Evolutionary conservation across 2,113 vertebrate species (phyloP).

Genomic region (Prietella phreatophila): DNA sequence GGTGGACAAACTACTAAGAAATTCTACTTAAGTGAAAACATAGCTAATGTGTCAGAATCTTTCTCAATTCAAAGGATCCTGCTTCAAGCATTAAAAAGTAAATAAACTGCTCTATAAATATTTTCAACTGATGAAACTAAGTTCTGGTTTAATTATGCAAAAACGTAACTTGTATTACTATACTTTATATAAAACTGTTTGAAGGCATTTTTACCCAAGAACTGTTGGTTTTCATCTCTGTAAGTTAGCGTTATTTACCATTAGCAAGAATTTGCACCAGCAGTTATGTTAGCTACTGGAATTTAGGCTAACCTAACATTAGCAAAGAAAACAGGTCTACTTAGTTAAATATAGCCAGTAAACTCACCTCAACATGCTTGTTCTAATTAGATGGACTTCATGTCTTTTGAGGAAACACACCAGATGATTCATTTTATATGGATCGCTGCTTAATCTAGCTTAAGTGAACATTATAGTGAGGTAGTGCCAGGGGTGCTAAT

Average conservation of each 20-base stretch:
- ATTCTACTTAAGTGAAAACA: not conserved
- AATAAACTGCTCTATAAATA: not conserved
- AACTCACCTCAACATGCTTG: not conserved
- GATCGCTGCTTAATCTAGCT: not conserved
- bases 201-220: not conserved
- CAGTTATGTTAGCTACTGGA: not conserved
- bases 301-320: not conserved
- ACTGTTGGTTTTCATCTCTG: not conserved
- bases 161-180: not conserved
- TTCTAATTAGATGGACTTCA: not conserved
- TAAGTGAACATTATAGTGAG: not conserved
- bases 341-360: not conserved
- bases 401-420: not conserved
- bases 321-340: not conserved
- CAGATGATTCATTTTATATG: not conserved
- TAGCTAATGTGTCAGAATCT: not conserved
- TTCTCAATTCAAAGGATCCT: not conserved
- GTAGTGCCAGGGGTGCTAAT: not conserved
- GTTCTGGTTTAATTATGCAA: not conserved
- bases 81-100: not conserved
- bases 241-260: not conserved
- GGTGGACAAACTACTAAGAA: not conserved
- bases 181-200: no score
- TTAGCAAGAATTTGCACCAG: not conserved
- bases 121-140: not conserved